phyloP scores from a whole-genome alignment of 2,797 vertebrate genomes.

The Babyrousa celebensis region DNA sequence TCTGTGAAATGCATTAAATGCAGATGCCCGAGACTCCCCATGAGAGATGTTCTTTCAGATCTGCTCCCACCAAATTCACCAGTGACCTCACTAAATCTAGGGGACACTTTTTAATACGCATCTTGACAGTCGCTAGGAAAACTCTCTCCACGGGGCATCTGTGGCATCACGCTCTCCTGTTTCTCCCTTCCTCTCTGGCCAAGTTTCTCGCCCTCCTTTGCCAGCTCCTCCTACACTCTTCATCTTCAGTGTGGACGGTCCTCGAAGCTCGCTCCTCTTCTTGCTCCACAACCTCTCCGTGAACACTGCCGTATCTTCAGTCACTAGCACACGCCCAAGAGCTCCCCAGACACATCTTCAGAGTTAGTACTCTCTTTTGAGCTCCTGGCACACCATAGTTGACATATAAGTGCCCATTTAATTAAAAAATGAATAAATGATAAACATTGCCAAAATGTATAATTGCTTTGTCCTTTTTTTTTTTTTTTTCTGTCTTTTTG shows the following conservation, averaged over 20 bases:
- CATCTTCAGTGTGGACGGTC: neutral
- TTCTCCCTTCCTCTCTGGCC: neutral
- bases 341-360: neutral
- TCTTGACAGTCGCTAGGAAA: neutral
- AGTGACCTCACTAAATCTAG: neutral
- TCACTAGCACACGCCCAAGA: neutral
- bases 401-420: neutral
- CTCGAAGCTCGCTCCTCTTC: neutral
- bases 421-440: neutral
- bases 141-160: neutral
- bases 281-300: neutral
- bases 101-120: neutral
- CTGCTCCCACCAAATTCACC: neutral
- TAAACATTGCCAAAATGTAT: neutral
- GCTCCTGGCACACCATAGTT: neutral
- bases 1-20: neutral
- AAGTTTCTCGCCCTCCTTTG: neutral
- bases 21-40: neutral
- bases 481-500: no score
- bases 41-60: neutral
- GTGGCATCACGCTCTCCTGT: neutral
- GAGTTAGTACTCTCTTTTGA: neutral
- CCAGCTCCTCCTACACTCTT: neutral
- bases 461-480: neutral
- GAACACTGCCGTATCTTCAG: neutral